Percentiles rank a stretch among this genome's conserved stretches.
phyloP scores from a whole-genome alignment of 1,140 invertebrate species.

The Drosophila grimshawi region DNA sequence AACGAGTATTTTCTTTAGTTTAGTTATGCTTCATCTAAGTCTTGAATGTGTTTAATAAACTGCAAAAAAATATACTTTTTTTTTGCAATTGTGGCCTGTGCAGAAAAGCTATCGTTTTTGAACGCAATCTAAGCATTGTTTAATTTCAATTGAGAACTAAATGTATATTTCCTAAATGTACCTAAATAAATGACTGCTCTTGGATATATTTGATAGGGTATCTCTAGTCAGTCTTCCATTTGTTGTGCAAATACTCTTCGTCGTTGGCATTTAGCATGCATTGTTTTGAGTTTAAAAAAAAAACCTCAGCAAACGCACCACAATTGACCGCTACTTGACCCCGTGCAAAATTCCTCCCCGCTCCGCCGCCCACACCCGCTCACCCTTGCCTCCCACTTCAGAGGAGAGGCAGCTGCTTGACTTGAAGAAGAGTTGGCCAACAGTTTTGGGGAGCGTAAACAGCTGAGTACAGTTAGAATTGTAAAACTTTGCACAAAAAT shows the following conservation, averaged over 20 bases:
- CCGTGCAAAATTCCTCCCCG: neutral
- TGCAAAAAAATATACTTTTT: neutral
- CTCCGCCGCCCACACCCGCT: neutral
- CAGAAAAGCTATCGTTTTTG: too few relatives aligned
- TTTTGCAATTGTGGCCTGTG: too few relatives aligned
- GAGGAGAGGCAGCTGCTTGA: neutral
- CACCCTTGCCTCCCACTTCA: neutral
- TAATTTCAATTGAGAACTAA: too few relatives aligned
- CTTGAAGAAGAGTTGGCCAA: neutral
- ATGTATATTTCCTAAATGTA: neutral
- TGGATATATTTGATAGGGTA: neutral
- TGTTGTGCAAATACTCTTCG: neutral
- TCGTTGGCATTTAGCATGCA: slow-evolving; percentile 4
- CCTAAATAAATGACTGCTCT: neutral
- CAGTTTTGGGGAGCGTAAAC: neutral
- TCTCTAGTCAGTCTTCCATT: neutral
- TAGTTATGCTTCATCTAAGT: neutral
- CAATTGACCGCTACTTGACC: slow-evolving; percentile 63
- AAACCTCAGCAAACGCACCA: neutral
- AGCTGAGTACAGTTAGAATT: slow-evolving; percentile 62
- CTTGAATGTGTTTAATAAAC: slow-evolving; percentile 3
- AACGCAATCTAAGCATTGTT: too few relatives aligned
- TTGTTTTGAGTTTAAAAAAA: neutral
- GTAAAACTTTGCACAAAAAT: slow-evolving; percentile 74
- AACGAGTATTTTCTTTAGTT: neutral